A percentile compares a stretch with the other conserved stretches of the same genome.
phyloP scores from a whole-genome alignment of 2,888 invertebrate genomes.

The Orchesella flavescens region DNA sequence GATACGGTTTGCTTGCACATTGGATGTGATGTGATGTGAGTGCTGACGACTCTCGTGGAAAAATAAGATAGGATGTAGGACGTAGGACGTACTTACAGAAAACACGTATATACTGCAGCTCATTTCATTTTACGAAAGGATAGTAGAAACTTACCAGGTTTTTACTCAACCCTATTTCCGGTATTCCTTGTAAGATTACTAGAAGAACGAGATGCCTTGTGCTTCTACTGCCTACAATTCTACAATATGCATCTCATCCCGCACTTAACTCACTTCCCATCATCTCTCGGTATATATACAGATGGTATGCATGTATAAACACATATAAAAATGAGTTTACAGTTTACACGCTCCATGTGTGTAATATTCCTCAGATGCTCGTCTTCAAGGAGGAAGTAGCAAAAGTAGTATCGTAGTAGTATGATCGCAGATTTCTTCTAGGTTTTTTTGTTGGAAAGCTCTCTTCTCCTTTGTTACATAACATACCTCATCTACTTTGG shows the following conservation, averaged over 20 bases:
- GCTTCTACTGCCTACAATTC: background rate
- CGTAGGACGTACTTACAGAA: background rate
- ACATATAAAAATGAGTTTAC: background rate
- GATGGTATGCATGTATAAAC: background rate
- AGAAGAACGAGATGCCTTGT: background rate
- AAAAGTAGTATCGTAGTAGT: background rate
- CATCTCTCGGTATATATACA: constrained; percentile 12
- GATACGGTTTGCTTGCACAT: background rate
- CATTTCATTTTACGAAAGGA: constrained; percentile 31
- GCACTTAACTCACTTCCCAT: constrained; percentile 49
- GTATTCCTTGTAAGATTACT: constrained; percentile 53
- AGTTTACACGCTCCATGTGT: background rate
- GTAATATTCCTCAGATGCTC: constrained; percentile 19
- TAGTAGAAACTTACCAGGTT: constrained; percentile 34
- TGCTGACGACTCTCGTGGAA: background rate
- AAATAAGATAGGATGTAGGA: background rate
- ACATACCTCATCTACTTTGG: constrained; percentile 7
- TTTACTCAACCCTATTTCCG: constrained; percentile 61
- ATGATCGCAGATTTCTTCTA: background rate
- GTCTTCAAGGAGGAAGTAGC: background rate
- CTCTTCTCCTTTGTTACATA: constrained; percentile 18
- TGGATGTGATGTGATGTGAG: background rate
- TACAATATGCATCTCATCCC: constrained; percentile 46
- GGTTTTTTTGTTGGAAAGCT: constrained; percentile 39
- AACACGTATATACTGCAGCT: constrained; percentile 6